Base-by-base conservation (phyloP, 1,140 invertebrate species). In the Lucilia sericata region DNA sequence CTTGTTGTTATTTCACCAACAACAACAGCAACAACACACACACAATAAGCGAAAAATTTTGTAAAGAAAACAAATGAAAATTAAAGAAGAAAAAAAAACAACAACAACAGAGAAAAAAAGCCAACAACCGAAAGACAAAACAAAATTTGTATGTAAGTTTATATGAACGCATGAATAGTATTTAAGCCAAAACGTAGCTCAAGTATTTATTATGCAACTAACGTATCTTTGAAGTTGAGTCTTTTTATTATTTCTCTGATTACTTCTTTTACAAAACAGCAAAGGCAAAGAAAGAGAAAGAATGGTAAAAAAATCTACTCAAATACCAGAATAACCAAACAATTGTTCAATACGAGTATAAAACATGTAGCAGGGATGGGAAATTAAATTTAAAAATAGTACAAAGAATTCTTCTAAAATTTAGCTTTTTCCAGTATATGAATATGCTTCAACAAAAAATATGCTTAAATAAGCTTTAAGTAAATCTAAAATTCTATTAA, bases 201-300 rank as follows among this genome's bases (percentile, higher is more conserved):
- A 70, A n/a, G 65, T 70, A 70, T 70, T 70, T 70, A 70, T 70
- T 70, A 70, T 70, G 65, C 65, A 70, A 70, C 65, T 70, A 70
- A 70, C 65, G 65, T 70, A 70, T 70, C 4, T 19, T 21, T 70
- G 21, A 21, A 10, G n/a, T 70, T 70, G 65, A 70, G 55, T 60
- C 13, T 70, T 70, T 70, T 70, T 21, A 30, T 30, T 30, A 30
- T 30, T 30, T 30, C 3, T 70, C 65, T 21, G 65, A 19, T 25
- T n/a, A 60, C 51, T 60, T 5, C 13, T 60, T 60, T 60, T 17
- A 60, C 2, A 14, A n/a, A 5, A 14, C 14, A 12, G 5, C 51
- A 5, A 60, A 60, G 3, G 25, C 1, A 17, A 65, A 2, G 8
- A 65, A 65, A 19, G n/a, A 65, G n/a, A 65, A 5, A 55, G 2